Evolutionary conservation across 2,888 invertebrate genomes (phyloP).

Genomic region (Chrysomela aeneicollis): DNA sequence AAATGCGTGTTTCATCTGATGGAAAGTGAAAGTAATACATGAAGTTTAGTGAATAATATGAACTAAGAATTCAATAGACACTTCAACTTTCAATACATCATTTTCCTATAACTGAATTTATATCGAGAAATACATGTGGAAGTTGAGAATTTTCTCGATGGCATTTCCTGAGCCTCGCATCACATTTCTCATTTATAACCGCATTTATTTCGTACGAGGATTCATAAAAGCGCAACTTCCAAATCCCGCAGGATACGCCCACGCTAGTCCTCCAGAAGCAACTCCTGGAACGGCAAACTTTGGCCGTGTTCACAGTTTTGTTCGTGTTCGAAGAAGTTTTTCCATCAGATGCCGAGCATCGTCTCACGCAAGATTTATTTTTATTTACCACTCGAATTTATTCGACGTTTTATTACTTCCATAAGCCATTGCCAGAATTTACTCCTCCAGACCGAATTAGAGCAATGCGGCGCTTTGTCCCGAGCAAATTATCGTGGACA

Average conservation of each 20-base stretch:
- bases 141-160: neutral
- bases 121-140: neutral
- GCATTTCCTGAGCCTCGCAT: neutral
- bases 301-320: constrained; percentile 23
- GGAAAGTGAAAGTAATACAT: no score
- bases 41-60: no score
- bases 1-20: no score
- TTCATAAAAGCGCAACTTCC: constrained; percentile 1
- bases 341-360: constrained; percentile 23
- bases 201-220: neutral
- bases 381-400: constrained; percentile 33
- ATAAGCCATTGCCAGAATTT: constrained; percentile 23
- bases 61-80: neutral
- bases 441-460: neutral
- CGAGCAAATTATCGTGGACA: neutral
- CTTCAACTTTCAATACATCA: neutral
- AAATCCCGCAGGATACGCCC: constrained; percentile 2
- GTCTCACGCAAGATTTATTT: constrained; percentile 32
- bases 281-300: constrained; percentile 19
- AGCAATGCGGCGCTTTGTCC: constrained; percentile 5
- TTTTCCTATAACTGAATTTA: neutral
- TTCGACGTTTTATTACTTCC: constrained; percentile 29
- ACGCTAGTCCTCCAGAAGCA: constrained; percentile 11
- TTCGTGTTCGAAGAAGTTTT: constrained; percentile 24
- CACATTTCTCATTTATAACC: neutral